These are phyloP conservation scores for Casuarius casuarius DNA, from an alignment of 2,113 vertebrate species.

Conservation along the genomic window DNA sequence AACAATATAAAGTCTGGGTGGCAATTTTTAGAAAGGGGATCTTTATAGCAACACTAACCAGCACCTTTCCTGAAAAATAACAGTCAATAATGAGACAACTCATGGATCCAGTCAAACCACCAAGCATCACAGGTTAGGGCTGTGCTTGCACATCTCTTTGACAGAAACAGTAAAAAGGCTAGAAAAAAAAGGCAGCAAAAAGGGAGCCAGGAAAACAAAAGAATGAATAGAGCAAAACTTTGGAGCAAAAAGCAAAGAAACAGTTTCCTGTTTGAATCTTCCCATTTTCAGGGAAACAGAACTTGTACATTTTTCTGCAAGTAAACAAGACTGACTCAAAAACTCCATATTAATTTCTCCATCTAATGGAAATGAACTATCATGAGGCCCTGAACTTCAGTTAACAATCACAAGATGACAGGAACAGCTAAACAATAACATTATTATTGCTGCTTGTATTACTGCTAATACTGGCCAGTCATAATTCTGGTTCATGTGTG, in stretches of 20 bases:
- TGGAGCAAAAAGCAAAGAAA: neutral
- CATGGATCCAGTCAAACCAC: neutral
- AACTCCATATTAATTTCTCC: neutral
- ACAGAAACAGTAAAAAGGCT: neutral
- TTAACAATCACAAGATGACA: neutral
- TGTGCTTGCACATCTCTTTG: neutral
- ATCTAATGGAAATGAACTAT: neutral
- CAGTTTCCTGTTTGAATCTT: neutral
- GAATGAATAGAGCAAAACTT: neutral
- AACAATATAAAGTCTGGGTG: neutral
- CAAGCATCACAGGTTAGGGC: neutral
- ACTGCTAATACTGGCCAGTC: neutral
- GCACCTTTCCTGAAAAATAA: neutral
- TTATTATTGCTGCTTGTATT: neutral
- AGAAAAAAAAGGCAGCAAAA: neutral
- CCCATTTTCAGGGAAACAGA: neutral
- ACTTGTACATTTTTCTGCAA: neutral
- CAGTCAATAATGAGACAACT: neutral
- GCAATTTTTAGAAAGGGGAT: neutral
- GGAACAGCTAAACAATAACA: neutral
- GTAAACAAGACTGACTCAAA: neutral
- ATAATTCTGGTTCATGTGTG: neutral
- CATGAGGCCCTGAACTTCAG: neutral
- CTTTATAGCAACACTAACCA: neutral
- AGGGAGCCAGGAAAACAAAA: neutral